A percentile compares a stretch with the other conserved stretches of the same genome.
These are phyloP conservation scores for Camponotus fellah DNA, from an alignment of 2,888 invertebrate genomes.

Conservation along the genomic window DNA sequence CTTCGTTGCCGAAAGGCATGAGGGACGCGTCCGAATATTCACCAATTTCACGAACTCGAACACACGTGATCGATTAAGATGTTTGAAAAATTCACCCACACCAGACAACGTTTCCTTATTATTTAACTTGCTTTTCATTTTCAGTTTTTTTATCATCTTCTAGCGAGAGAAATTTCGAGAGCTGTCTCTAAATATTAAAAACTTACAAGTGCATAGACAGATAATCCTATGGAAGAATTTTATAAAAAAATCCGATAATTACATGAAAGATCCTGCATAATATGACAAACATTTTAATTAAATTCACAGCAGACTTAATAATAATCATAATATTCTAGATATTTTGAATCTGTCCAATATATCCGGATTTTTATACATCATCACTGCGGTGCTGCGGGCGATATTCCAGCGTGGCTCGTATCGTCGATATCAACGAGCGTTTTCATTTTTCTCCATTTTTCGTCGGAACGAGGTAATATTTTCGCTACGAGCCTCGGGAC, in stretches of 20 bases:
- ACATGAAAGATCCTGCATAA: neutral
- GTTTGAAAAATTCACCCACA: neutral
- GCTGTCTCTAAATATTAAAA: neutral
- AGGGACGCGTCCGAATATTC: slow-evolving; percentile 43
- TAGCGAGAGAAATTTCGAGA: neutral
- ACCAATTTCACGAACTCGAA: slow-evolving; percentile 70
- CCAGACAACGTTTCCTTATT: neutral
- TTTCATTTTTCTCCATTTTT: slow-evolving; percentile 54
- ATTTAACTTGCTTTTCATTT: neutral
- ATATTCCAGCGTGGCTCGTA: slow-evolving; percentile 31
- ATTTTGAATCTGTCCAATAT: neutral
- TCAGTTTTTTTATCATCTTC: neutral
- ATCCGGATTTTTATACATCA: neutral
- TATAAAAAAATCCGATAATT: neutral
- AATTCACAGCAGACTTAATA: neutral
- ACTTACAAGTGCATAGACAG: neutral
- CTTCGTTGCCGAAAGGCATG: slow-evolving; percentile 34
- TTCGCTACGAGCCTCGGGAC: slow-evolving; percentile 58
- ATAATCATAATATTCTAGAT: slow-evolving; percentile 5
- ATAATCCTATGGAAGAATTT: neutral
- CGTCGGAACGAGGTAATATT: slow-evolving; percentile 59
- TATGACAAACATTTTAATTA: neutral
- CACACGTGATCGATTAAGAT: slow-evolving; percentile 54
- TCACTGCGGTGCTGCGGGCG: neutral
- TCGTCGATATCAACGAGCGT: slow-evolving; percentile 29